Base-by-base conservation (phyloP, 2,113 vertebrate species). In the Eretmodus cyanostictus region DNA sequence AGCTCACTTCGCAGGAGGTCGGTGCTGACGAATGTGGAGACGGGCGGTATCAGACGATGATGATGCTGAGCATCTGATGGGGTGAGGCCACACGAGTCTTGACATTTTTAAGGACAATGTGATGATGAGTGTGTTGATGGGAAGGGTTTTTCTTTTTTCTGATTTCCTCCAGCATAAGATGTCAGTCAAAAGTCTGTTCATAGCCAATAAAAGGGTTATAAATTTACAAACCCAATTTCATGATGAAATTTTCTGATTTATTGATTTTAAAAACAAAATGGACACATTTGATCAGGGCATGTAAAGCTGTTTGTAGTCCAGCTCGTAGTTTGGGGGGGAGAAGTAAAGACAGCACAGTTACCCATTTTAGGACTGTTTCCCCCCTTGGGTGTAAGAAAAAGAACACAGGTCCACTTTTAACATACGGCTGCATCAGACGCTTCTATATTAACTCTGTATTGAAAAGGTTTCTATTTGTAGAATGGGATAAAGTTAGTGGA, bases 51-150 rank as follows among this genome's bases (percentile, higher is more conserved):
- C 87, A 90, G 87, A 89, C n/a, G 31, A 38, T 78, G 61, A 89
- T 63, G 86, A 94, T 40, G 71, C 45, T 12, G 22, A 87, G 66
- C 27, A 3, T 79, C 82, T 86, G 81, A 89, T 81, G 36, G 86
- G 36, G 38, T 63, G 34, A 90, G 83, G 85, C 89, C 84, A 45
- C 73, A 53, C 4, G 22, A 11, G 82, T 84, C 88, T 40, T 92
- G 88, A 89, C 84, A 73, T 89, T 86, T 89, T 89, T 86, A 89
- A 84, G 61, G 81, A 73, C 59, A 76, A 42, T 82, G 4, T 80
- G 76, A 68, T 71, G 76, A 42, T 84, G 76, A 59, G 40, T 66
- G 27, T 5, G 59, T 53, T 82, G 78, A 90, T 47, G 51, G 38
- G 24, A 55, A 42, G 84, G 16, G 7, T 31, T 86, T 38, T 0